Evolutionary conservation across 2,888 invertebrate genomes (phyloP).

Genomic region (Arge pagana): DNA sequence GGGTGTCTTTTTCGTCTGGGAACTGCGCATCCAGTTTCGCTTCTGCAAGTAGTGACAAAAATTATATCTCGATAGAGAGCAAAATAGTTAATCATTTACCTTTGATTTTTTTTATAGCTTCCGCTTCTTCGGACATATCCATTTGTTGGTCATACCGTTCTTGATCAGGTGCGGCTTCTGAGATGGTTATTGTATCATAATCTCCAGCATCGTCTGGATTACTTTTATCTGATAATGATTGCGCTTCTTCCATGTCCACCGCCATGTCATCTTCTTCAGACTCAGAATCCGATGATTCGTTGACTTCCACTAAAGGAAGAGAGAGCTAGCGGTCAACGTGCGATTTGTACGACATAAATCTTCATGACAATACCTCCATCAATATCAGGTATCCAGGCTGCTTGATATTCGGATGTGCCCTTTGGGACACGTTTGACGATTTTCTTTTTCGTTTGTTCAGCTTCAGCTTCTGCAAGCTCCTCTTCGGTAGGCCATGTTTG

Average conservation of each 20-base stretch:
- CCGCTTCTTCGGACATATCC: slow-evolving; percentile 79
- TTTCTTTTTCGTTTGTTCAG: slow-evolving; percentile 66
- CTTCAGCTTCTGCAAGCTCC: slow-evolving; percentile 77
- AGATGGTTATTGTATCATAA: slow-evolving; percentile 64
- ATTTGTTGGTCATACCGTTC: slow-evolving; percentile 61
- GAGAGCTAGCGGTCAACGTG: slow-evolving; percentile 9
- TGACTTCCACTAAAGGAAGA: slow-evolving; percentile 53
- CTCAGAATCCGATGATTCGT: slow-evolving; percentile 60
- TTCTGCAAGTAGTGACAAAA: slow-evolving; percentile 51
- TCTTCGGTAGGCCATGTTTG: slow-evolving; percentile 97
- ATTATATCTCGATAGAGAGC: not conserved
- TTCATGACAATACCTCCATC: slow-evolving; percentile 57
- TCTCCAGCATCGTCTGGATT: slow-evolving; percentile 65
- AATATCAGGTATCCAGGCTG: slow-evolving; percentile 87
- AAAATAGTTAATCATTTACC: slow-evolving; percentile 49
- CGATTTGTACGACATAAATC: not conserved
- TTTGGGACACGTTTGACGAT: slow-evolving; percentile 84
- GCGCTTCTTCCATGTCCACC: slow-evolving; percentile 48
- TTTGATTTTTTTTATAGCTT: slow-evolving; percentile 74
- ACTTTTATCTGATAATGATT: slow-evolving; percentile 43
- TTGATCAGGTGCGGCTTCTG: slow-evolving; percentile 50
- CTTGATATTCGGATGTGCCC: slow-evolving; percentile 97
- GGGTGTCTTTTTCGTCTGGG: slow-evolving; percentile 98
- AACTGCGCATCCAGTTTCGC: slow-evolving; percentile 80
- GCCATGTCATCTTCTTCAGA: slow-evolving; percentile 58